Conservation (phyloP, 2,113 vertebrate genomes). For the Agapornis roseicollis region DNA sequence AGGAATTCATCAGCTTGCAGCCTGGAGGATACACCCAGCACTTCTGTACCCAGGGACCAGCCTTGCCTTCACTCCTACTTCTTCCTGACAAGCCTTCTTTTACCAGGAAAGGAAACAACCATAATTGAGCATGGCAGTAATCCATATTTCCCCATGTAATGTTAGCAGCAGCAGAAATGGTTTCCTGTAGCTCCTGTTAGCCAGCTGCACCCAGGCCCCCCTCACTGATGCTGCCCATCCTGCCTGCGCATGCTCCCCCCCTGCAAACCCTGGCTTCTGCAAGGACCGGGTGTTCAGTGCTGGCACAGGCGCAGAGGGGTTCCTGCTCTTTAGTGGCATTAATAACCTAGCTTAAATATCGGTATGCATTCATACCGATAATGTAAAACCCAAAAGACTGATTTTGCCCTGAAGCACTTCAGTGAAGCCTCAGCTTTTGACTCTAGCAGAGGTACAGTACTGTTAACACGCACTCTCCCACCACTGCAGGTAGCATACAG, state of each 20-base stretch:
- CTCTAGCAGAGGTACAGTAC: not conserved
- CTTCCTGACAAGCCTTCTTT: not conserved
- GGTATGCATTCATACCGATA: not conserved
- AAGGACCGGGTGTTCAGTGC: rapidly evolving
- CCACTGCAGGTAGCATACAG: not conserved
- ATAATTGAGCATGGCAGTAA: not conserved
- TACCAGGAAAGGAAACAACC: constrained; percentile 20
- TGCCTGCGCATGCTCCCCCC: rapidly evolving
- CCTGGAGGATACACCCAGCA: not conserved
- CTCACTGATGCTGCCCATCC: rapidly evolving
- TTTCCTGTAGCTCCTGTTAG: not conserved
- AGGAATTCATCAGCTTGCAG: not conserved
- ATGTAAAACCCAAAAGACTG: not conserved
- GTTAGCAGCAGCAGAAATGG: not conserved
- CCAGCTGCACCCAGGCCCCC: not conserved
- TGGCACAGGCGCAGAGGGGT: not conserved
- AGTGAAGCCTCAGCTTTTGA: not conserved
- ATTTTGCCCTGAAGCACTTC: not conserved
- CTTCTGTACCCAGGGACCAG: not conserved
- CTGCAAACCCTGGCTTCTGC: not conserved
- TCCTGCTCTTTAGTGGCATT: not conserved
- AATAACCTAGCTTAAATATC: not conserved
- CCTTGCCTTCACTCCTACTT: not conserved
- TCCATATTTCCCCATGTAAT: not conserved
- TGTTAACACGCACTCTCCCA: not conserved